Conservation (phyloP, 2,797 vertebrate species). For the Eutrigla gurnardus region DNA sequence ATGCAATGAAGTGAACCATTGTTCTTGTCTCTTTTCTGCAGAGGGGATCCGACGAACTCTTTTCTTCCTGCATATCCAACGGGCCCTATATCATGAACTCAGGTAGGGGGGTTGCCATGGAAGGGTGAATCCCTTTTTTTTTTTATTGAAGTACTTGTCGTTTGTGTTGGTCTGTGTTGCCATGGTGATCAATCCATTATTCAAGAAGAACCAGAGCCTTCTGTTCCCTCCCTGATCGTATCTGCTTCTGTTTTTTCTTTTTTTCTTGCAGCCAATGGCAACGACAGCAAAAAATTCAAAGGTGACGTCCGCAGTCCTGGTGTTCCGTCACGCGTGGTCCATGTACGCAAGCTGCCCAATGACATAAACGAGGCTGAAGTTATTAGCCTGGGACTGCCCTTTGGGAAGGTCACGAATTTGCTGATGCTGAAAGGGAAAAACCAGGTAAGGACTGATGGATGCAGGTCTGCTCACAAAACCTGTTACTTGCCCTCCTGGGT, state of each 20-base stretch:
- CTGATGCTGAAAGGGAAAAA: constrained; percentile 99
- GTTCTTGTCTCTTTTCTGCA: constrained; percentile 82
- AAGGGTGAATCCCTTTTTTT: constrained; percentile 59
- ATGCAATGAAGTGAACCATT: constrained; percentile 71
- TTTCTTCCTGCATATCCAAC: constrained; percentile 97
- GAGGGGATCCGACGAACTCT: constrained; percentile 99
- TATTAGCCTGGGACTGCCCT: constrained; percentile 97
- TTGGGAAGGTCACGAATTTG: constrained; percentile 98
- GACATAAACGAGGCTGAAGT: constrained; percentile 98
- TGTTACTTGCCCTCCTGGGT: constrained; percentile 17
- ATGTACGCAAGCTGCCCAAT: constrained; percentile 93
- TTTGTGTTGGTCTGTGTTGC: constrained; percentile 74
- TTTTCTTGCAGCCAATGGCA: constrained; percentile 92
- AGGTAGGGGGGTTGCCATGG: constrained; percentile 77
- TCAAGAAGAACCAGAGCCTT: constrained; percentile 72
- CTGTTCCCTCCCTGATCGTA: constrained; percentile 78
- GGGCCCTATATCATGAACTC: constrained; percentile 99
- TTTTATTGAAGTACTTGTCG: constrained; percentile 67
- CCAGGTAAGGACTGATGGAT: constrained; percentile 85
- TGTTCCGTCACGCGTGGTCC: constrained; percentile 94
- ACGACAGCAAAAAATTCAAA: constrained; percentile 99
- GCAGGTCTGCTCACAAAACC: constrained; percentile 32
- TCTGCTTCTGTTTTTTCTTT: constrained; percentile 68
- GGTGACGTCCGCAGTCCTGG: constrained; percentile 91
- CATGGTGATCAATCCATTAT: constrained; percentile 80